Percentiles rank a stretch among this genome's conserved stretches.
These are phyloP conservation scores for Myathropa florea DNA, from an alignment of 2,888 invertebrate genomes.

Conservation along the genomic window DNA sequence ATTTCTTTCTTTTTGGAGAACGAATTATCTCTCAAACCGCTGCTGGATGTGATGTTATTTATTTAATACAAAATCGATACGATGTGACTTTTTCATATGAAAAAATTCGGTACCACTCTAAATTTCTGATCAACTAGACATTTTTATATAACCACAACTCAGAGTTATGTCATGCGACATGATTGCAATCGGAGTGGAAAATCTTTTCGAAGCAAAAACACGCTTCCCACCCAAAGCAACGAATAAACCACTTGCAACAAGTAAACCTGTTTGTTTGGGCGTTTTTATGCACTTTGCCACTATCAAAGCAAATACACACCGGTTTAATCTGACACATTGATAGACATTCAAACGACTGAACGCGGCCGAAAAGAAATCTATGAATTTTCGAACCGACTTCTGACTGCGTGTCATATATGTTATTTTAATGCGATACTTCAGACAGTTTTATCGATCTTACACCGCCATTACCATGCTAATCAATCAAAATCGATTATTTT, in stretches of 20 bases:
- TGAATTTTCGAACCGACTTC: not conserved
- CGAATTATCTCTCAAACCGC: no score
- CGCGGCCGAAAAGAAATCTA: not conserved
- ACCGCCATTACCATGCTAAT: not conserved
- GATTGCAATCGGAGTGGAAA: not conserved
- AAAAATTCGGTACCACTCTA: no score
- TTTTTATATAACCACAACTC: not conserved
- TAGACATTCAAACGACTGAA: not conserved
- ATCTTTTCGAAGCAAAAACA: not conserved
- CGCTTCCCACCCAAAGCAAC: not conserved
- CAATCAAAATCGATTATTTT: not conserved
- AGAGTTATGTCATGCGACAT: not conserved
- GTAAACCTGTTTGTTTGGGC: not conserved
- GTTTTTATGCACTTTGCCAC: not conserved
- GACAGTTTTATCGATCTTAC: not conserved
- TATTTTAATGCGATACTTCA: not conserved
- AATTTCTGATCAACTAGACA: not conserved
- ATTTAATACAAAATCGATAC: no score
- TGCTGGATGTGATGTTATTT: no score
- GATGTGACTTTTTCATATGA: no score
- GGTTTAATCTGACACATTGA: not conserved
- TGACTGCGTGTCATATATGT: not conserved
- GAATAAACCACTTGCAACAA: not conserved
- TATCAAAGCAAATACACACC: not conserved
- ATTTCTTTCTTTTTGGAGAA: no score